Evolutionary conservation across 2,797 vertebrate genomes (phyloP).

Genomic region (Alfaro cultratus): DNA sequence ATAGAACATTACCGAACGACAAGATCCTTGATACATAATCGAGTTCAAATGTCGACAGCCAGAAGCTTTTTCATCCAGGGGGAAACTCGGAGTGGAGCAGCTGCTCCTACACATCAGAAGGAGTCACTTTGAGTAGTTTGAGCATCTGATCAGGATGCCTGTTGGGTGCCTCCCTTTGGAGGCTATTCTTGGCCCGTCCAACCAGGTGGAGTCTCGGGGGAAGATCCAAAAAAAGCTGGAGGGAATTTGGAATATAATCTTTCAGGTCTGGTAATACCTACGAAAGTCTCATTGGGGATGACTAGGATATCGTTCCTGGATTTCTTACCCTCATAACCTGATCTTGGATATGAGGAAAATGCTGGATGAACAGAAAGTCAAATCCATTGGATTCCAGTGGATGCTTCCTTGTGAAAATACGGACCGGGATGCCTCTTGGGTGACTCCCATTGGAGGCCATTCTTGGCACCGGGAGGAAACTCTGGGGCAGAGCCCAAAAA

Average conservation of each 20-base stretch:
- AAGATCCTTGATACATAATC: background rate
- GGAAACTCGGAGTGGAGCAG: background rate
- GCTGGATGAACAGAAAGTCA: background rate
- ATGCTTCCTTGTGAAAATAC: background rate
- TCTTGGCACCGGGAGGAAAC: background rate
- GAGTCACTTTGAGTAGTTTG: background rate
- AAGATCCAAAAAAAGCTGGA: background rate
- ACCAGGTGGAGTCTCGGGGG: background rate
- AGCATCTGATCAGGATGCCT: background rate
- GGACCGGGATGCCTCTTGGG: too few species aligned
- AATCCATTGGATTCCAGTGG: background rate
- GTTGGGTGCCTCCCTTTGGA: too few species aligned
- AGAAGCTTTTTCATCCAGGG: background rate
- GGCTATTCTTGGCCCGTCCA: background rate
- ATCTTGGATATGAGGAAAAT: background rate
- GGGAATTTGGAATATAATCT: background rate
- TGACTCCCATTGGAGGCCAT: background rate
- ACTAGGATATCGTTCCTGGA: background rate
- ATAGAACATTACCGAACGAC: background rate
- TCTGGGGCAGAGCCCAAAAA: background rate
- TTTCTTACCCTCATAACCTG: background rate
- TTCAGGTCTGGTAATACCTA: background rate
- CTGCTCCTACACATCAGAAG: background rate
- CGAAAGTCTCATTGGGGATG: background rate
- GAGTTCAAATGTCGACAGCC: background rate